Evolutionary conservation across 2,113 vertebrate species (phyloP).

Genomic region (Atractosteus spatula): DNA sequence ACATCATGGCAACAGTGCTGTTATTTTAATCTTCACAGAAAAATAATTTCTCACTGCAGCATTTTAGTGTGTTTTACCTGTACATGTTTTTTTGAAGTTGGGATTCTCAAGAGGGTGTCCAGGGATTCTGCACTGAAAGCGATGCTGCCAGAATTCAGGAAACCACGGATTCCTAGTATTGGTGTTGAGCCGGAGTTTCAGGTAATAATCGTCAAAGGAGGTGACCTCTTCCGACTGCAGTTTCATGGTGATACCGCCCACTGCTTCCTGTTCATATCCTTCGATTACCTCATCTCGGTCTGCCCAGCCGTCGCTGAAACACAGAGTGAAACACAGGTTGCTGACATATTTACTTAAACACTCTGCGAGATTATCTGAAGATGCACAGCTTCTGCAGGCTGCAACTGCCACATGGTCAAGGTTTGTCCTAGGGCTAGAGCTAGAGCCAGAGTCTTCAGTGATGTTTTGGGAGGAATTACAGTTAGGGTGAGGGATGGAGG

Average conservation of each 20-base stretch:
- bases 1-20: no score
- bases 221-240: slow-evolving; percentile 88
- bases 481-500: no score
- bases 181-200: slow-evolving; percentile 85
- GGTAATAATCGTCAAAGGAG: slow-evolving; percentile 91
- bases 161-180: slow-evolving; percentile 97
- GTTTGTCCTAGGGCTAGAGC: no score
- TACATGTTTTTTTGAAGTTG: slow-evolving; percentile 89
- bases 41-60: no score
- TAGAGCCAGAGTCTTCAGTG: no score
- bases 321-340: slow-evolving; percentile 1
- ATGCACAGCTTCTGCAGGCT: no score
- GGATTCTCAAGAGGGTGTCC: slow-evolving; percentile 86
- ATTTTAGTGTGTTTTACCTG: slow-evolving; percentile 67
- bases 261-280: slow-evolving; percentile 91
- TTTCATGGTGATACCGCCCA: slow-evolving; percentile 96
- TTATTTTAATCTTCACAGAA: no score
- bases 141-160: slow-evolving; percentile 95
- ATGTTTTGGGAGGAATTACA: no score
- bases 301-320: slow-evolving; percentile 91
- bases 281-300: slow-evolving; percentile 97
- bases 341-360: no score
- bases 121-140: slow-evolving; percentile 89
- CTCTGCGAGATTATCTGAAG: no score
- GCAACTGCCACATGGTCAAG: no score